Evolutionary conservation across 2,888 invertebrate species (phyloP).

Genomic region (Sarcophaga subvicina): DNA sequence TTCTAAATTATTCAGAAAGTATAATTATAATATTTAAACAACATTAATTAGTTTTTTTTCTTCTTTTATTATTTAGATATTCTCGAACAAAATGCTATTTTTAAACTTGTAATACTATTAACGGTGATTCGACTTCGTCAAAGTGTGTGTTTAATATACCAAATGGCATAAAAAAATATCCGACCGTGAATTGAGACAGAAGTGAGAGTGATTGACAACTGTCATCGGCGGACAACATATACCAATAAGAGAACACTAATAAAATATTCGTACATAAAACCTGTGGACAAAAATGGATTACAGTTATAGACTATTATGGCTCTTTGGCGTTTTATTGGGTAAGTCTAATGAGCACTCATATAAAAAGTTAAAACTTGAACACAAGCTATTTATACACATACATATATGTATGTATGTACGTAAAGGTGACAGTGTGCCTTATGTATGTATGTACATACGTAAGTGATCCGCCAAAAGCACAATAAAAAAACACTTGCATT

Average conservation of each 20-base stretch:
- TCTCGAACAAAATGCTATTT: constrained; percentile 38
- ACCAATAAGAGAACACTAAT: constrained; percentile 5
- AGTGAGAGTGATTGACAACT: constrained; percentile 52
- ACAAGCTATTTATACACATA: background rate
- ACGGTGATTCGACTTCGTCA: constrained; percentile 23
- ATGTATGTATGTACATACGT: background rate
- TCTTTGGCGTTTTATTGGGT: constrained; percentile 77
- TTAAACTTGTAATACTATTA: constrained; percentile 26
- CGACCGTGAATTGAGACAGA: constrained; percentile 42
- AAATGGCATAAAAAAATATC: constrained; percentile 51
- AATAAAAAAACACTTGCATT: background rate
- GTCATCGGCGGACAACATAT: constrained; percentile 24
- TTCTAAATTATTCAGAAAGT: too few relatives aligned
- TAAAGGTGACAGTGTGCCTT: background rate
- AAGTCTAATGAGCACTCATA: constrained; percentile 58
- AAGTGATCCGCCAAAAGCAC: background rate
- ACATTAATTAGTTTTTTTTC: background rate
- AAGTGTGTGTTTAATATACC: background rate
- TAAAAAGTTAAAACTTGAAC: background rate
- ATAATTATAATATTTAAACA: too few relatives aligned
- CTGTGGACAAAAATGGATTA: constrained; percentile 77
- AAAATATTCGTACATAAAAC: constrained; percentile 47
- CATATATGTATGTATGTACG: background rate
- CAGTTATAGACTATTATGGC: constrained; percentile 76
- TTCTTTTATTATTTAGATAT: background rate